Conservation (phyloP, 2,797 vertebrate species). For the Bradypodion pumilum region DNA sequence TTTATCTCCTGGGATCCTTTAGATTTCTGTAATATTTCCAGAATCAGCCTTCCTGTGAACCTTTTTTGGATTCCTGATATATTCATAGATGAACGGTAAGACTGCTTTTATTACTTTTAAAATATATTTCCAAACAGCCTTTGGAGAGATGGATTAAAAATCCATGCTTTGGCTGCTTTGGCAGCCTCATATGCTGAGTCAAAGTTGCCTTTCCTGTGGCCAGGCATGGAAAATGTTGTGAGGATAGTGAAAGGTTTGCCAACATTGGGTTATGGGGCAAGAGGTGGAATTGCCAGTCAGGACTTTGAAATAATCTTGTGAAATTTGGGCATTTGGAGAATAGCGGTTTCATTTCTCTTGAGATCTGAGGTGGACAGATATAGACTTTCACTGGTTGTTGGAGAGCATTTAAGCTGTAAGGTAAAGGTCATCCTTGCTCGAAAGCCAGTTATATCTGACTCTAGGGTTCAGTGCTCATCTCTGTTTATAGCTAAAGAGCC, state of each 20-base stretch:
- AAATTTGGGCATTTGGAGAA: too few relatives aligned
- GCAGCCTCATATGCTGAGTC: background rate
- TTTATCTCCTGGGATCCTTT: conserved; percentile 60
- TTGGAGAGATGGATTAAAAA: too few relatives aligned
- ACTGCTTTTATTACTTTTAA: background rate
- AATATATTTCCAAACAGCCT: too few relatives aligned
- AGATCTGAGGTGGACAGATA: too few relatives aligned
- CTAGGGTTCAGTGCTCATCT: too few relatives aligned
- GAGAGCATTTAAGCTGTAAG: background rate
- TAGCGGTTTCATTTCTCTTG: too few relatives aligned
- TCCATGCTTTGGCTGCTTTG: background rate
- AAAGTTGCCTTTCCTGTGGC: background rate
- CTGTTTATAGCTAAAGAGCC: too few relatives aligned
- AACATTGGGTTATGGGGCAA: background rate
- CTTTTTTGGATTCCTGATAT: conserved; percentile 54
- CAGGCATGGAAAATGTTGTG: background rate
- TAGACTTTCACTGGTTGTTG: too few relatives aligned
- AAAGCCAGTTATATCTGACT: too few relatives aligned
- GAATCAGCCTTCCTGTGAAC: conserved; percentile 51
- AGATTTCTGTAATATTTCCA: conserved; percentile 70
- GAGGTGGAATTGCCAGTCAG: too few relatives aligned
- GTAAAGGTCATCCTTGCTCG: too few relatives aligned
- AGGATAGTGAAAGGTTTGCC: background rate
- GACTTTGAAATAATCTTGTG: too few relatives aligned
- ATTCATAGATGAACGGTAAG: conserved; percentile 64